Evolutionary conservation across 1,140 invertebrate species (phyloP), one percentile per base, ranked within the genome.

Genomic region (Saccostrea cuccullata): DNA sequence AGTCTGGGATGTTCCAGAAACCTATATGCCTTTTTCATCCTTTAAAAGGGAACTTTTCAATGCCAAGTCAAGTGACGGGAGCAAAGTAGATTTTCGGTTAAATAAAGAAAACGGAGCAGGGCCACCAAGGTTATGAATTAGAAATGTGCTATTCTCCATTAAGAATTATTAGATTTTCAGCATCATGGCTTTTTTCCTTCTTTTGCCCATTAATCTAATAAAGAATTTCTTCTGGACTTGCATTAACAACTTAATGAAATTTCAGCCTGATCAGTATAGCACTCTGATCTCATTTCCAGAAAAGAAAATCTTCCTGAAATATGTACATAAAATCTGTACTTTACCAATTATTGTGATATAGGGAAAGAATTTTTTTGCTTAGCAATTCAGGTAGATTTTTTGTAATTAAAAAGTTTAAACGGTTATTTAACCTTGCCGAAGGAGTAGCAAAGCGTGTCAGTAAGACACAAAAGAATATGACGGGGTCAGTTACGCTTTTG

Each of bases 401-500:
- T 47, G 5, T 47, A 47, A 8, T 47, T 36, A 36, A 47, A 47
- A 47, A 47, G 47, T 47, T 47, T 47, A 47, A 47, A 47, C 9
- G 6, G 17, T 17, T 64, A 64, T 64, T 64, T 20, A n/a, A 64
- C 58, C 58, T 9, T 47, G 60, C 17, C 23, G 20, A 30, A 64
- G 70, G 26, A 15, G 70, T 77, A 30, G 23, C 30, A 77, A 26
- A 36, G 70, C 26, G 11, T 77, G 26, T 30, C 70, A 36, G 11
- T 26, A 26, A 30, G 70, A 20, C 30, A 77, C 70, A 77, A 77
- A 30, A 30, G 70, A 26, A 30, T 36, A 77, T 30, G 70, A 77
- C 15, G 26, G 70, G 70, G 70, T 77, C 70, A 77, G 30, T 77
- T 77, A 77, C 70, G 15, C 70, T 30, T 30, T 77, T 77, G 70